These are phyloP conservation scores for Cyrtodaria siliqua DNA, from an alignment of 2,888 invertebrate genomes.

Conservation along the genomic window DNA sequence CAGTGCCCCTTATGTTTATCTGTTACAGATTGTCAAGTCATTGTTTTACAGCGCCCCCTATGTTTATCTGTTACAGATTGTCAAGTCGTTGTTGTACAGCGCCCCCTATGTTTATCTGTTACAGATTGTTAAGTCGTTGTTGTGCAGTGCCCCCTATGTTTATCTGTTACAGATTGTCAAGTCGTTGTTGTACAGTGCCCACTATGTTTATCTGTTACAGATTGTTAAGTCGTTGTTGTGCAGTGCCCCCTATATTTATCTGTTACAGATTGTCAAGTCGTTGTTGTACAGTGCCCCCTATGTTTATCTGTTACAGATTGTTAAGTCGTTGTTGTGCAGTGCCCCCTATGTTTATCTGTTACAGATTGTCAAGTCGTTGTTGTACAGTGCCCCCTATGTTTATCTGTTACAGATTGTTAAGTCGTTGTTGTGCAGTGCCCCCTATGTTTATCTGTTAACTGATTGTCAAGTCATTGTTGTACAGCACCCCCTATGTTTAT, in stretches of 20 bases:
- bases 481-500: too few species aligned
- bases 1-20: too few species aligned
- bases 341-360: too few species aligned
- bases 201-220: too few species aligned
- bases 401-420: too few species aligned
- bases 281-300: constrained; percentile 91
- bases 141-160: constrained; percentile 93
- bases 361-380: constrained; percentile 71
- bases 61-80: too few species aligned
- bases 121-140: constrained; percentile 71
- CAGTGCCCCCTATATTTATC: too few species aligned
- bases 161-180: too few species aligned
- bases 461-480: constrained; percentile 86
- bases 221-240: constrained; percentile 87
- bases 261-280: constrained; percentile 56
- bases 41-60: constrained; percentile 91
- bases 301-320: too few species aligned
- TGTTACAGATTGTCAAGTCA: constrained; percentile 56
- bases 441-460: too few species aligned
- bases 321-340: constrained; percentile 88
- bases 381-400: constrained; percentile 93
- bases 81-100: constrained; percentile 88
- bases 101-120: too few species aligned
- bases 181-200: constrained; percentile 90
- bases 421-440: constrained; percentile 90